phyloP scores from a whole-genome alignment of 1,140 invertebrate genomes.

The Dolichoris vasculosae region DNA sequence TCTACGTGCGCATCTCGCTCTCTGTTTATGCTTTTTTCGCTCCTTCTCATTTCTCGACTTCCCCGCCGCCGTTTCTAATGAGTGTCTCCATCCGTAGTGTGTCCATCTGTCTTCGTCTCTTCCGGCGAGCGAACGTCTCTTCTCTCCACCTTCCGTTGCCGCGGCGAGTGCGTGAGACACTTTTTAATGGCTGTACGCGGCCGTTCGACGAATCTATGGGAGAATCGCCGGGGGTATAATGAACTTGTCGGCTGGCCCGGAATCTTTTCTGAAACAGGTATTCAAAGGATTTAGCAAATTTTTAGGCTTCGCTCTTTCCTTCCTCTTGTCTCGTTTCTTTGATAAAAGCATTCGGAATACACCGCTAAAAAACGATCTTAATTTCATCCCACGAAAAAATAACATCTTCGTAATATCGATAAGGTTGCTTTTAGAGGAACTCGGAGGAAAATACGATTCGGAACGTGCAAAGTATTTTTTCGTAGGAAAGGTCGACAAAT shows the following conservation, averaged over 20 bases:
- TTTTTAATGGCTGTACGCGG: conserved; percentile 47
- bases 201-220: conserved; percentile 48
- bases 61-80: conserved; percentile 19
- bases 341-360: background rate
- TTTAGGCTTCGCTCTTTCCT: background rate
- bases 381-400: too few species aligned
- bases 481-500: too few species aligned
- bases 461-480: too few species aligned
- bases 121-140: conserved; percentile 4
- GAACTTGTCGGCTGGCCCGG: background rate
- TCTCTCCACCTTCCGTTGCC: conserved; percentile 34
- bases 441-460: too few species aligned
- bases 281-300: conserved; percentile 8
- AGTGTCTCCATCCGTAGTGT: conserved; percentile 30
- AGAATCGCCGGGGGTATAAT: conserved; percentile 29
- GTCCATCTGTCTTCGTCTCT: conserved; percentile 28
- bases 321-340: too few species aligned
- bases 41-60: conserved; percentile 25
- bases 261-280: background rate
- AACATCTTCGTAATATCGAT: too few species aligned
- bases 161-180: conserved; percentile 35
- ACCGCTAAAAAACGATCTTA: background rate
- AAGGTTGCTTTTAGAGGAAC: too few species aligned
- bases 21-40: conserved; percentile 38
- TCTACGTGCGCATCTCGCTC: conserved; percentile 14